Evolutionary conservation across 2,797 vertebrate species (phyloP).

Genomic region (Crenuchus spilurus): DNA sequence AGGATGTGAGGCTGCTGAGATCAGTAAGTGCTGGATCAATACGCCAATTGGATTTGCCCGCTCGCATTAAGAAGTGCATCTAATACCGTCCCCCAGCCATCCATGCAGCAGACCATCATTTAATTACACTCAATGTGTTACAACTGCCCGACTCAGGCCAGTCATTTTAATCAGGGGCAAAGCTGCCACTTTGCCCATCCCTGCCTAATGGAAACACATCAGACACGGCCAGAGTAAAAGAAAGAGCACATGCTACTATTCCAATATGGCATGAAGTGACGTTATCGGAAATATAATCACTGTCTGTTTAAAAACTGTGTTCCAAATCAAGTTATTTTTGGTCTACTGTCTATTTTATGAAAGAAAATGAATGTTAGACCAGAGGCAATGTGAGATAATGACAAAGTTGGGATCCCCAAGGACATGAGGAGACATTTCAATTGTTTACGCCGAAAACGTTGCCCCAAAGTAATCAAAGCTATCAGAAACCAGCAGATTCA

Average conservation of each 20-base stretch:
- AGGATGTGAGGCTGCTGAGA: slow-evolving; percentile 69
- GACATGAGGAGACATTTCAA: slow-evolving; percentile 1
- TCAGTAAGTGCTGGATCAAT: slow-evolving; percentile 77
- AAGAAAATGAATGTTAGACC: slow-evolving; percentile 11
- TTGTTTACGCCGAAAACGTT: slow-evolving; percentile 21
- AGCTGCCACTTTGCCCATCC: slow-evolving; percentile 1
- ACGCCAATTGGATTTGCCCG: slow-evolving; percentile 71
- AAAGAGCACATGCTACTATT: too few species aligned
- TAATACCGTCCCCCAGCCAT: slow-evolving; percentile 66
- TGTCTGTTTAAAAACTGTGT: neutral
- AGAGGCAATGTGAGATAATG: slow-evolving; percentile 17
- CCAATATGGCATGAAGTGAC: too few species aligned
- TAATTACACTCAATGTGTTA: slow-evolving; percentile 70
- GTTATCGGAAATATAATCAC: neutral
- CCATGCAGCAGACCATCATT: slow-evolving; percentile 67
- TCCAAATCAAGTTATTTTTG: slow-evolving; percentile 9
- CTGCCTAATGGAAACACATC: slow-evolving; percentile 21
- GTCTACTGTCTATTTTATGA: neutral
- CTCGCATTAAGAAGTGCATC: slow-evolving; percentile 73
- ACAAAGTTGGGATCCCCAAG: slow-evolving; percentile 6
- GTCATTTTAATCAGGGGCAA: slow-evolving; percentile 50
- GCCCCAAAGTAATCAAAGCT: slow-evolving; percentile 35
- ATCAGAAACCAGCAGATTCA: slow-evolving; percentile 23
- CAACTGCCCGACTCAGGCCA: slow-evolving; percentile 50
- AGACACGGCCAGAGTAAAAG: neutral